Base-by-base conservation (phyloP, 2,113 vertebrate genomes). In the Triplophysa siluroides region DNA sequence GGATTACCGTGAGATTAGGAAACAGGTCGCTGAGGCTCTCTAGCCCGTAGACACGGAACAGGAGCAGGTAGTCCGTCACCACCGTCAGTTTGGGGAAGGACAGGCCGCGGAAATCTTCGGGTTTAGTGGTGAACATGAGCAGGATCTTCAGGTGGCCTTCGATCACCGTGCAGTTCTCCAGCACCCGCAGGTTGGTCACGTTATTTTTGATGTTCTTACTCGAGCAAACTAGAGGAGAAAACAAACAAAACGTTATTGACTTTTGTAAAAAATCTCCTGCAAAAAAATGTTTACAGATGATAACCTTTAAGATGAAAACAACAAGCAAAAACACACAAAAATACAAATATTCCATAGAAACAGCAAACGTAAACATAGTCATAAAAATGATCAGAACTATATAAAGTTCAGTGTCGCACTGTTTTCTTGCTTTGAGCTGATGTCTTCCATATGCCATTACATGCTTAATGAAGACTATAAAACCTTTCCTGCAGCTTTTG, bases 181-280 rank as follows among this genome's bases (percentile, higher is more conserved):
- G 90, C 61, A 90, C 82, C 0, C 86, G 90, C 65, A 99, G 86
- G 88, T 95, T 89, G 43, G 95, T 95, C 82, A 96, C 92, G 76
- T 95, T 96, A 92, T 99, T 99, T 45, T 96, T 94, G 85, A 99
- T 97, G 88, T 99, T 95, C 89, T 96, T 96, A 87, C 96, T 96
- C 0, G 89, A 90, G 80, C 98, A 99, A 88, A 99, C 97, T 98
- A 83, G 3, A 80, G 67, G 41, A 73, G 13, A 14, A 56, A 18
- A 69, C 3, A 54, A 74, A 82, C 12, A 2, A 71, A 3, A 21
- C 7, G n/a, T 21, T n/a, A 58, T 18, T 10, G 24, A n/a, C 1
- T 56, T 8, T 1, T 2, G 13, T 24, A 8, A 52, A n/a, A n/a
- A 71, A 21, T 29, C 3, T 56, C 24, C 8, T 23, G 38, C 38